Evolutionary conservation across 2,113 vertebrate genomes (phyloP).

Genomic region (Arenaria interpres): DNA sequence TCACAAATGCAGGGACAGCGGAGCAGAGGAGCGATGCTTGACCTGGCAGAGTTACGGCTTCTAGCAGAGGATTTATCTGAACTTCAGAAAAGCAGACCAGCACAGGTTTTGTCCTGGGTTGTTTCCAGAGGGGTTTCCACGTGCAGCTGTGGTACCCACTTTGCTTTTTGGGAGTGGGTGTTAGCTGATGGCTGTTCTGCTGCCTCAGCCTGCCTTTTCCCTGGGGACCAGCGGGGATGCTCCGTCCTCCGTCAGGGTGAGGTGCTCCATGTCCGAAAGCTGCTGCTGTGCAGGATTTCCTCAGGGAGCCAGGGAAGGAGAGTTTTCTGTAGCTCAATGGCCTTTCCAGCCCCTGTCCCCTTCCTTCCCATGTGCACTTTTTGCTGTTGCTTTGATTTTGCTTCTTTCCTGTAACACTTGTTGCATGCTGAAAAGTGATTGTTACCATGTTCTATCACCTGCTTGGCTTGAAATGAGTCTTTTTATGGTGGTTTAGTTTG

Average conservation of each 20-base stretch:
- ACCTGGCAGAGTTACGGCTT: background rate
- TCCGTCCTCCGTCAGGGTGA: too few relatives aligned
- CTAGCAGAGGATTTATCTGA: background rate
- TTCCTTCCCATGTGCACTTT: background rate
- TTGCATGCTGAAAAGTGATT: background rate
- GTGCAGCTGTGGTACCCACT: background rate
- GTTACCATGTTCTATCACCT: background rate
- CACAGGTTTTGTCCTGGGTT: background rate
- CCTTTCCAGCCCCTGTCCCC: background rate
- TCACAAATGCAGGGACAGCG: fast-evolving
- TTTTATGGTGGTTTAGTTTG: background rate
- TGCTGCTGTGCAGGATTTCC: background rate
- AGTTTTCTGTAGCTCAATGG: background rate
- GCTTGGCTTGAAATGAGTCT: background rate
- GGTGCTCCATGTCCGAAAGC: background rate
- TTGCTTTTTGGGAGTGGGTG: background rate
- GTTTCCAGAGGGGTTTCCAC: background rate
- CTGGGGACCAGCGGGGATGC: background rate
- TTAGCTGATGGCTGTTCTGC: background rate
- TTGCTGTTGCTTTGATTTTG: background rate
- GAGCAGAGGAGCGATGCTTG: fast-evolving
- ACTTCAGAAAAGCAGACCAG: background rate
- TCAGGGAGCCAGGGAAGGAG: background rate
- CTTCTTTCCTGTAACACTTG: background rate
- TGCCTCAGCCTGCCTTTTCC: too few relatives aligned